phyloP scores from a whole-genome alignment of 64 coral and sea anemone genomes.

The Porites lutea region DNA sequence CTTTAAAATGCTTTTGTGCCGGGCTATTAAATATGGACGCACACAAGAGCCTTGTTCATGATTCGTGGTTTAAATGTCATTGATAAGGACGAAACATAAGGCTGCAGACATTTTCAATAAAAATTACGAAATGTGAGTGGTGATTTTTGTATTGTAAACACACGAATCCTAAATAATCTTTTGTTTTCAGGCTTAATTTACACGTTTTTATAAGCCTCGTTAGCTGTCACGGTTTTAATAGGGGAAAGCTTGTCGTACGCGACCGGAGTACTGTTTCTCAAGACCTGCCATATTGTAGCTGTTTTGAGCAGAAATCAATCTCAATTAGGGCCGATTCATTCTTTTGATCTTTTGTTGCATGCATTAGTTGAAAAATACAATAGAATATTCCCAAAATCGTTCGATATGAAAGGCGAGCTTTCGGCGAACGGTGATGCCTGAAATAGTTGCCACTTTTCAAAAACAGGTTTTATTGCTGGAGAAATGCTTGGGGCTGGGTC shows the following conservation, averaged over 20 bases:
- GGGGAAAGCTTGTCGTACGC: not conserved
- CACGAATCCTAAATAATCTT: not conserved
- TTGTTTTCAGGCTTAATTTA: conserved; percentile 4
- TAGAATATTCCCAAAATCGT: not conserved
- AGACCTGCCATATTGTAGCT: too few species aligned
- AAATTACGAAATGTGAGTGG: not conserved
- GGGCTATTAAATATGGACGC: not conserved
- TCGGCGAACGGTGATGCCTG: not conserved
- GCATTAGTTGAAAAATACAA: not conserved
- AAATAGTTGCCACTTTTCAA: conserved; percentile 3
- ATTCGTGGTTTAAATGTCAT: conserved; percentile 4
- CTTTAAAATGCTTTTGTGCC: not conserved
- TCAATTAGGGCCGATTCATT: not conserved
- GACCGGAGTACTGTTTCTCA: not conserved
- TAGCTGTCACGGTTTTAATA: not conserved
- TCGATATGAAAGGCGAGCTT: not conserved
- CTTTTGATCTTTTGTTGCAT: not conserved
- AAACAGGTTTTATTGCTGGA: not conserved
- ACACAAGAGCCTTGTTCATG: not conserved
- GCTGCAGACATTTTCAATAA: not conserved
- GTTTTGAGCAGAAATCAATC: not conserved
- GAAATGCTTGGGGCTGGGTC: not conserved
- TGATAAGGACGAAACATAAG: not conserved
- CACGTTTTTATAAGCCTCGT: not conserved
- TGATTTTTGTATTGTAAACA: not conserved